Evolutionary conservation across 2,888 invertebrate genomes (phyloP), one percentile per base, ranked within the genome.

Genomic region (Amphipoea oculea): DNA sequence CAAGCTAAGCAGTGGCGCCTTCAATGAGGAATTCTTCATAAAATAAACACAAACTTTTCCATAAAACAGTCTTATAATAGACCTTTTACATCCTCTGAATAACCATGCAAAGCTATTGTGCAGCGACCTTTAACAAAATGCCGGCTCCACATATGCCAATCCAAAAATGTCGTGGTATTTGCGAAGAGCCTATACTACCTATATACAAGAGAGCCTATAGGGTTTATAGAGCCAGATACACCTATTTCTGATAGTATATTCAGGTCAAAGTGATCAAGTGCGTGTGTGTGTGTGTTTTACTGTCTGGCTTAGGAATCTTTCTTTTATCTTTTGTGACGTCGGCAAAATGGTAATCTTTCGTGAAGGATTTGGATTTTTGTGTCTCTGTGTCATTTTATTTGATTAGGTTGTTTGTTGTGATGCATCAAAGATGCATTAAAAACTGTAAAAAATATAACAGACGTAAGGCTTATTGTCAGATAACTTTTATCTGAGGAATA

Each of bases 91-190:
- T 67, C 72, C 48, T 73, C 67, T 73, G 75, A 82, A 80, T 79
- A 73, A 73, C 70, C 70, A 71, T 71, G 63, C 73, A 63, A 81
- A 80, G 77, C 78, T 76, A 79, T 78, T 83, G 75, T 86, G 77
- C 62, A 51, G 11, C 75, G 81, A 83, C 89, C 89, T 89, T 89
- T 87, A 77, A 11, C 67, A 67, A 88, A 89, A 89, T 89, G 86
- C 73, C 89, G 85, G 73, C 17, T 60, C 63, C 85, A 81, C 86
- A 86, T 86, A 87, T 85, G 89, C 78, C 88, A 84, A 76, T 79
- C 79, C 75, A 84, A 85, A 87, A 89, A 89, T 89, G 89, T 84
- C 89, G 82, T 79, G 89, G 75, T 89, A 89, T 89, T 89, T 88
- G 63, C 73, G 2, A 73, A 75, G 57, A 62, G 67, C 48, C 69